Conservation (phyloP, 2,113 vertebrate species). For the Synchiropus splendidus region DNA sequence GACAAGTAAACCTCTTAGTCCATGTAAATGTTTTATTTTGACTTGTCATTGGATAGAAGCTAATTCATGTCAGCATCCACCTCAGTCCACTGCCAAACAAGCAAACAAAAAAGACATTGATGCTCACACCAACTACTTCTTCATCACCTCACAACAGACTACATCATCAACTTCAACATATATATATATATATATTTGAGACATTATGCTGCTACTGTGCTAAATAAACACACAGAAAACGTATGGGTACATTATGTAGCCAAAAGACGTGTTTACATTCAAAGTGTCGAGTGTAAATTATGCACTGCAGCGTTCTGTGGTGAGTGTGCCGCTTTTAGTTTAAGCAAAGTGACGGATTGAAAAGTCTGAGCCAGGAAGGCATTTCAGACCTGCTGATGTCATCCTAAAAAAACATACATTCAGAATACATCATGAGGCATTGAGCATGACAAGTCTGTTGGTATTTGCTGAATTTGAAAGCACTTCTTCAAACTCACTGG, state of each 20-base stretch:
- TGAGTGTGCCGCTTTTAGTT: conserved; percentile 44
- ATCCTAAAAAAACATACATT: conserved; percentile 22
- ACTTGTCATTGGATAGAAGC: too few relatives aligned
- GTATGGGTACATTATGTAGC: conserved; percentile 49
- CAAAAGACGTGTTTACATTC: conserved; percentile 50
- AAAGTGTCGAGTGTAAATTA: conserved; percentile 59
- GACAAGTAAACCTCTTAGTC: too few relatives aligned
- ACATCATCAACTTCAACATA: too few relatives aligned
- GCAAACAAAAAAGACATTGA: too few relatives aligned
- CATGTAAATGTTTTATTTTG: too few relatives aligned
- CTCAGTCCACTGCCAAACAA: too few relatives aligned
- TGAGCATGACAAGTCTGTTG: conserved; percentile 34
- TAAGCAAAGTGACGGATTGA: conserved; percentile 35
- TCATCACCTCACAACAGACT: too few relatives aligned
- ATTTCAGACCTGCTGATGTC: conserved; percentile 47
- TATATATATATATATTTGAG: too few relatives aligned
- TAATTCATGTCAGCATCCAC: too few relatives aligned
- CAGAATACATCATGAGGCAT: conserved; percentile 41
- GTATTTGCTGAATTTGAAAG: conserved; percentile 32
- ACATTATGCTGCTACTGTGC: conserved; percentile 54
- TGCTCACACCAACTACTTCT: too few relatives aligned
- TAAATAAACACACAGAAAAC: conserved; percentile 49
- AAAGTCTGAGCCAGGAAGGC: conserved; percentile 36
- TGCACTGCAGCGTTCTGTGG: conserved; percentile 41
- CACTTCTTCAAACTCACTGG: too few relatives aligned